Conservation (phyloP, 1,140 invertebrate genomes). For the Cotesia vestalis region DNA sequence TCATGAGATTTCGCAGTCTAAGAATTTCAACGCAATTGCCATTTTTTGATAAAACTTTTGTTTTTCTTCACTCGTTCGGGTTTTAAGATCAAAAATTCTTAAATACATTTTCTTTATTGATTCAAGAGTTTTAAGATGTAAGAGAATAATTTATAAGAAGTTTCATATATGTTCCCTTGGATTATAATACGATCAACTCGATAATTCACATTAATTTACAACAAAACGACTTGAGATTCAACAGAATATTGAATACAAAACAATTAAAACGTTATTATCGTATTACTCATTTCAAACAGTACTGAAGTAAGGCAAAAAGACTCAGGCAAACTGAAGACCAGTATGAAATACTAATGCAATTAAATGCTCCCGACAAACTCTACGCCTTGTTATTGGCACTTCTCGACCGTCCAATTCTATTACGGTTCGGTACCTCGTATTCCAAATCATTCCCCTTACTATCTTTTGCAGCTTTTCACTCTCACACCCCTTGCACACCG, state of each 20-base stretch:
- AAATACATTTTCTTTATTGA: too few species aligned
- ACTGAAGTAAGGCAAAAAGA: background rate
- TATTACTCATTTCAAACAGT: slow-evolving; percentile 1
- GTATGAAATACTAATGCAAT: slow-evolving; percentile 63
- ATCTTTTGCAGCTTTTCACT: slow-evolving; percentile 30
- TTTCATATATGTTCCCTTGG: too few species aligned
- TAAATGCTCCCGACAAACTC: slow-evolving; percentile 56
- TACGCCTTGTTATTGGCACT: slow-evolving; percentile 59
- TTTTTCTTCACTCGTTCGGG: too few species aligned
- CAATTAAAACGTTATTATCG: background rate
- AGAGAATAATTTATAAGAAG: too few species aligned
- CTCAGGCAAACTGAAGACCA: slow-evolving; percentile 16
- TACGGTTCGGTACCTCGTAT: slow-evolving; percentile 47
- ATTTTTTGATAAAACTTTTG: too few species aligned
- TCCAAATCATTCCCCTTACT: slow-evolving; percentile 38
- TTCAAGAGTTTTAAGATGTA: too few species aligned
- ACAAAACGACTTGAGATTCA: background rate
- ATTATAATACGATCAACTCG: too few species aligned
- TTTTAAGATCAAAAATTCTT: too few species aligned
- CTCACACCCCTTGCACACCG: background rate
- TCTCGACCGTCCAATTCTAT: slow-evolving; percentile 57
- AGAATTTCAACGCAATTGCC: too few species aligned
- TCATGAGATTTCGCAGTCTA: too few species aligned
- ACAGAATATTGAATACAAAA: too few species aligned
- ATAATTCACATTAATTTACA: too few species aligned